These are phyloP conservation scores for Sandelia bainsii DNA, from an alignment of 2,797 vertebrate species.

Conservation along the genomic window DNA sequence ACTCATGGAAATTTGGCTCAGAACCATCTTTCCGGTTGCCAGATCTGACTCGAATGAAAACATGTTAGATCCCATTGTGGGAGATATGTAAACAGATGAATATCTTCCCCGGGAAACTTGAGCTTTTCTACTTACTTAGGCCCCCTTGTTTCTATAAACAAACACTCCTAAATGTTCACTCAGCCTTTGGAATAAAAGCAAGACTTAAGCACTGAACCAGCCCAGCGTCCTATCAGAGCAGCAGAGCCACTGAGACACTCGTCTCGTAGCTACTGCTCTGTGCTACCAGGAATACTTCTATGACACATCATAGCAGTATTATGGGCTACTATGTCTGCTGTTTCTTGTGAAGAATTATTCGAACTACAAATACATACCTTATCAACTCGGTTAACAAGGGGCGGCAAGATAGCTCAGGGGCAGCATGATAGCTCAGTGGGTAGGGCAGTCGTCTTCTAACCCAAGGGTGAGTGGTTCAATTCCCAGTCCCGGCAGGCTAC, in stretches of 20 bases:
- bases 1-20: conserved; percentile 85
- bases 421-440: too few species aligned
- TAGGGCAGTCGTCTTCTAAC: too few species aligned
- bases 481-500: too few species aligned
- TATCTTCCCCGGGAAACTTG: conserved; percentile 64
- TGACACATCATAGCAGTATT: neutral
- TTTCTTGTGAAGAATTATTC: neutral
- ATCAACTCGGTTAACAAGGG: neutral
- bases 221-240: too few species aligned
- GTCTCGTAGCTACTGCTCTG: neutral
- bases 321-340: neutral
- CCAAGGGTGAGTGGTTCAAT: too few species aligned
- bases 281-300: neutral
- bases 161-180: conserved; percentile 67
- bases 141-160: conserved; percentile 68
- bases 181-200: conserved; percentile 53
- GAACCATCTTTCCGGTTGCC: conserved; percentile 77
- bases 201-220: conserved; percentile 51
- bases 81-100: conserved; percentile 83
- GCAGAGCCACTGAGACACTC: neutral
- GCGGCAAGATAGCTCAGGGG: too few species aligned
- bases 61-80: conserved; percentile 78
- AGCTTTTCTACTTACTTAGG: conserved; percentile 62
- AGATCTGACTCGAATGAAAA: conserved; percentile 73
- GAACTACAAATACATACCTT: neutral